These are phyloP conservation scores for Parauchenoglanis ngamensis DNA, from an alignment of 2,797 vertebrate species.

Conservation along the genomic window DNA sequence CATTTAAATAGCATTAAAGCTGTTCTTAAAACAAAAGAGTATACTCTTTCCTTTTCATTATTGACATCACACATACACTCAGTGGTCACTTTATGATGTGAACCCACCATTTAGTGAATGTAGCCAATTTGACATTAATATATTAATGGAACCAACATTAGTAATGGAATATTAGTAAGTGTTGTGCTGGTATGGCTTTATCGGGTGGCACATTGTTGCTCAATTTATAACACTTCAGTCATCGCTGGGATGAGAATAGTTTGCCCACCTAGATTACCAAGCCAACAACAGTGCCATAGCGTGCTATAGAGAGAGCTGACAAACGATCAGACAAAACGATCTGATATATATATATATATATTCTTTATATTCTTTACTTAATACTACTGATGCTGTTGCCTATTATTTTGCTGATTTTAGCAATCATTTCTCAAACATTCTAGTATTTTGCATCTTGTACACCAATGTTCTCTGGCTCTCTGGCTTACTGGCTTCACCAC, in stretches of 20 bases:
- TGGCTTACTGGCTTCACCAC: too few relatives aligned
- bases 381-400: too few relatives aligned
- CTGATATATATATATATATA: too few relatives aligned
- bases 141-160: too few relatives aligned
- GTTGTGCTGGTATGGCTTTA: background rate
- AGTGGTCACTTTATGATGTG: background rate
- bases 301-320: background rate
- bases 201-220: background rate
- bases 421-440: too few relatives aligned
- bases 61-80: background rate
- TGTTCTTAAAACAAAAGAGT: background rate
- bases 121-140: background rate
- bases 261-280: background rate
- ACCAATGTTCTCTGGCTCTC: too few relatives aligned
- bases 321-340: background rate
- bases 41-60: background rate
- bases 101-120: background rate
- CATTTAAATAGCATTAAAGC: background rate
- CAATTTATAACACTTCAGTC: background rate
- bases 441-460: too few relatives aligned
- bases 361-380: too few relatives aligned
- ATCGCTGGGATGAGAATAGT: background rate
- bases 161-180: background rate
- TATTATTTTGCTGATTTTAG: too few relatives aligned
- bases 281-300: background rate